phyloP scores from a whole-genome alignment of 2,888 invertebrate genomes.

The Horisme vitalbata region DNA sequence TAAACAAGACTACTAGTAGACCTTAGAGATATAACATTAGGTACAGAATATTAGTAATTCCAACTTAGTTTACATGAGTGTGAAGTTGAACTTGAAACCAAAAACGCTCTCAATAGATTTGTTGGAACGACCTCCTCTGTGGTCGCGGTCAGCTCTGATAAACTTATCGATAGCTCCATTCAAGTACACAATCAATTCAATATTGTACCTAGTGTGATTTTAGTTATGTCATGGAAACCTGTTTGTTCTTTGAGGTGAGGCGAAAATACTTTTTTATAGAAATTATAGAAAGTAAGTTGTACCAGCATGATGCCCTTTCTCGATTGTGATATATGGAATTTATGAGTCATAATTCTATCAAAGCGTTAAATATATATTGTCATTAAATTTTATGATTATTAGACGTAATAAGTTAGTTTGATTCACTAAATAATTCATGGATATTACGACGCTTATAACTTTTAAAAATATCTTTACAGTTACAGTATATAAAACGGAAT shows the following conservation, averaged over 20 bases:
- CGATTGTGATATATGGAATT: constrained; percentile 6
- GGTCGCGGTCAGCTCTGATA: constrained; percentile 54
- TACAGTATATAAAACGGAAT: no score
- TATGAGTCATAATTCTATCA: background rate
- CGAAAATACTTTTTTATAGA: constrained; percentile 20
- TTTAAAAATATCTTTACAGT: no score
- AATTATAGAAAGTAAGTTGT: constrained; percentile 25
- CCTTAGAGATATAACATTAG: no score
- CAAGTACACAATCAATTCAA: constrained; percentile 23
- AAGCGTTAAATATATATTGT: no score
- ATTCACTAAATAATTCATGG: no score
- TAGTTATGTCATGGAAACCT: constrained; percentile 47
- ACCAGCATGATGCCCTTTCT: constrained; percentile 12
- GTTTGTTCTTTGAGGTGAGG: constrained; percentile 50
- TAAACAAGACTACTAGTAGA: no score
- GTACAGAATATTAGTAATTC: no score
- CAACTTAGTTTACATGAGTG: no score
- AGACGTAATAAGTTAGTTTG: no score
- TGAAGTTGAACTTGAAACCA: no score
- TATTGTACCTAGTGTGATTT: constrained; percentile 19
- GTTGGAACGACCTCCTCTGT: constrained; percentile 16
- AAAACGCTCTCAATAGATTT: background rate
- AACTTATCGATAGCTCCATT: constrained; percentile 48
- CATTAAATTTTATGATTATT: no score
- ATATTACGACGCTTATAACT: no score